Evolutionary conservation across 2,888 invertebrate genomes (phyloP).

Genomic region (Choreutis nemorana): DNA sequence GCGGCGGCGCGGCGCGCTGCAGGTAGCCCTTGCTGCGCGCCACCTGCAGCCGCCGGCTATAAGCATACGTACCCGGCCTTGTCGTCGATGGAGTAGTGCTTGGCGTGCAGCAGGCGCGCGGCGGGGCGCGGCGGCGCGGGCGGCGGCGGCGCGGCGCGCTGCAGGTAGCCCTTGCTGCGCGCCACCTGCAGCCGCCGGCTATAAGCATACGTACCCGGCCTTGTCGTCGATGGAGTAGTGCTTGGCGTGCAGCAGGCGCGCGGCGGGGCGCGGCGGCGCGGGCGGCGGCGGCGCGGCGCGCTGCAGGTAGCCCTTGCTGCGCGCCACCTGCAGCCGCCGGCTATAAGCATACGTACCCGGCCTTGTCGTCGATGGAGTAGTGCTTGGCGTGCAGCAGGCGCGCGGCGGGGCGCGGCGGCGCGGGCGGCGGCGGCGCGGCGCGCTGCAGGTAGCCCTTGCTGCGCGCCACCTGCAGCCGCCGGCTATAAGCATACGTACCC

Average conservation of each 20-base stretch:
- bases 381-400: constrained; percentile 38
- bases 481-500: constrained; percentile 73
- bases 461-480: constrained; percentile 69
- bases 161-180: constrained; percentile 71
- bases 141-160: constrained; percentile 84
- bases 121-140: constrained; percentile 49
- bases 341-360: constrained; percentile 72
- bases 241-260: constrained; percentile 69
- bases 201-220: constrained; percentile 72
- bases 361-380: constrained; percentile 31
- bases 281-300: constrained; percentile 73
- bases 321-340: constrained; percentile 41
- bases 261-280: constrained; percentile 97
- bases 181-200: constrained; percentile 37
- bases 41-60: constrained; percentile 86
- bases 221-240: constrained; percentile 32
- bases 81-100: constrained; percentile 20
- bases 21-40: constrained; percentile 95
- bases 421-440: constrained; percentile 73
- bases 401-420: constrained; percentile 78
- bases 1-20: constrained; percentile 79
- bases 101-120: constrained; percentile 36
- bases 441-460: constrained; percentile 62
- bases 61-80: constrained; percentile 76
- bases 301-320: constrained; percentile 22